phyloP scores from a whole-genome alignment of 1,140 invertebrate genomes.

The Hylaeus volcanicus region DNA sequence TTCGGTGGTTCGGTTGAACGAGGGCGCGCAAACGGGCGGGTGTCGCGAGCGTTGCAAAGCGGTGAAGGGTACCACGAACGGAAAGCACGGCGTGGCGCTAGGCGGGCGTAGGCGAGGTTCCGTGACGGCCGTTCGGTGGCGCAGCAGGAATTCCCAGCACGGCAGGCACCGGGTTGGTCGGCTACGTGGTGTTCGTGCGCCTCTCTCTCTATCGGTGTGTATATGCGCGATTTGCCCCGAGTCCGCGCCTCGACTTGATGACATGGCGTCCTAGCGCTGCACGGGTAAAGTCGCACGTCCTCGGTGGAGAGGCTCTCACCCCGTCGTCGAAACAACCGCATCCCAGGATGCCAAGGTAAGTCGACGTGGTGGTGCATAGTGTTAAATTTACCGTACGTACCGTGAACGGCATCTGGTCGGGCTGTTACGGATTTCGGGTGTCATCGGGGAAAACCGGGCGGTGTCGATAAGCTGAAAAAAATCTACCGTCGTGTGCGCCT shows the following conservation, averaged over 20 bases:
- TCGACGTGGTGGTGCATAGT: conserved; percentile 48
- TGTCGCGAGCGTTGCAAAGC: conserved; percentile 60
- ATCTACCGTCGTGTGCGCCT: conserved; percentile 48
- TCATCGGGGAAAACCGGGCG: conserved; percentile 66
- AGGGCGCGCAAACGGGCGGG: conserved; percentile 70
- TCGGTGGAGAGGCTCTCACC: conserved; percentile 56
- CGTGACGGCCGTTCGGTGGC: conserved; percentile 75
- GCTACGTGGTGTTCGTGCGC: conserved; percentile 52
- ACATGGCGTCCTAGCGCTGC: conserved; percentile 79
- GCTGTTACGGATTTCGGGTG: conserved; percentile 45
- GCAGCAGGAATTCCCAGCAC: conserved; percentile 68
- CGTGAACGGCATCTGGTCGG: conserved; percentile 23
- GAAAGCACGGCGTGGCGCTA: conserved; percentile 65
- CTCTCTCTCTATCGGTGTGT: conserved; percentile 55
- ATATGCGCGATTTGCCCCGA: conserved; percentile 65
- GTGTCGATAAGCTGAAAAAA: conserved; percentile 66
- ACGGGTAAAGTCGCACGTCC: conserved; percentile 68
- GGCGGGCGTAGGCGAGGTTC: conserved; percentile 77
- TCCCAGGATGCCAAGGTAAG: conserved; percentile 74
- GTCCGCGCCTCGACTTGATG: conserved; percentile 75
- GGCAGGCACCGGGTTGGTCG: conserved; percentile 62
- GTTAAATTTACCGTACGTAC: conserved; percentile 13
- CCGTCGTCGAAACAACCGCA: conserved; percentile 55
- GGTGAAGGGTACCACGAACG: conserved; percentile 69
- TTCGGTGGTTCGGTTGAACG: conserved; percentile 71